Conservation (phyloP, 1,140 invertebrate genomes). For the Eupristina koningsbergeri region DNA sequence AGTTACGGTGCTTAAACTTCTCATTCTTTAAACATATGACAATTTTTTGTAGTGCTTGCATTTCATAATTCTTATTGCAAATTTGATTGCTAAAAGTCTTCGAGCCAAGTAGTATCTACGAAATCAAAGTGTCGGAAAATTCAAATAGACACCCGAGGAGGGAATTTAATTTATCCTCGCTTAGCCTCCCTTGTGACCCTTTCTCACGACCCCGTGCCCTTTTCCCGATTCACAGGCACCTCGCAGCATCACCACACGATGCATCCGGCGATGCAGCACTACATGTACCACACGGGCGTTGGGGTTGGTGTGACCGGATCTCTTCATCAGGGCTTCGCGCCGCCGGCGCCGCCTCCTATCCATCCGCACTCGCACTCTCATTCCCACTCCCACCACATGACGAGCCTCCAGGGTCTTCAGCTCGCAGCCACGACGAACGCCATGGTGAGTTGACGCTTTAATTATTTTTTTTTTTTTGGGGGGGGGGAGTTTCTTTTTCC, state of each 20-base stretch:
- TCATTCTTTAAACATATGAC: too few species aligned
- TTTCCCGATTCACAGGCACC: slow-evolving; percentile 59
- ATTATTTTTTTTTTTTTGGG: too few species aligned
- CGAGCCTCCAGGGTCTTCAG: slow-evolving; percentile 73
- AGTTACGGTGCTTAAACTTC: too few species aligned
- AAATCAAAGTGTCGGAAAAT: too few species aligned
- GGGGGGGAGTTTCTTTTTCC: too few species aligned
- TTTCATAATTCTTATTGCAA: too few species aligned
- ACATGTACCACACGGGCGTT: slow-evolving; percentile 72
- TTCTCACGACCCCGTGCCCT: not conserved
- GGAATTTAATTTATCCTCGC: too few species aligned
- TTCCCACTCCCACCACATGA: slow-evolving; percentile 74
- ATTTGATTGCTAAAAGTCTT: too few species aligned
- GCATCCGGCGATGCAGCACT: slow-evolving; percentile 72
- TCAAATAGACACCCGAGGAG: not conserved
- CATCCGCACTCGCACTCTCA: slow-evolving; percentile 73
- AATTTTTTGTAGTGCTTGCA: too few species aligned
- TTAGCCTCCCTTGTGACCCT: too few species aligned
- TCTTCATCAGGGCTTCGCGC: slow-evolving; percentile 72
- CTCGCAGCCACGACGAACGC: slow-evolving; percentile 74
- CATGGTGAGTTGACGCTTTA: slow-evolving; percentile 69
- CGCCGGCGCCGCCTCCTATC: slow-evolving; percentile 71
- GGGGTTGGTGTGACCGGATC: slow-evolving; percentile 71
- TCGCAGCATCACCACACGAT: slow-evolving; percentile 73
- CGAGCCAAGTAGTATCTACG: too few species aligned